These are phyloP conservation scores for Galagoides demidoff DNA, from an alignment of 2,797 vertebrate species.

Conservation along the genomic window DNA sequence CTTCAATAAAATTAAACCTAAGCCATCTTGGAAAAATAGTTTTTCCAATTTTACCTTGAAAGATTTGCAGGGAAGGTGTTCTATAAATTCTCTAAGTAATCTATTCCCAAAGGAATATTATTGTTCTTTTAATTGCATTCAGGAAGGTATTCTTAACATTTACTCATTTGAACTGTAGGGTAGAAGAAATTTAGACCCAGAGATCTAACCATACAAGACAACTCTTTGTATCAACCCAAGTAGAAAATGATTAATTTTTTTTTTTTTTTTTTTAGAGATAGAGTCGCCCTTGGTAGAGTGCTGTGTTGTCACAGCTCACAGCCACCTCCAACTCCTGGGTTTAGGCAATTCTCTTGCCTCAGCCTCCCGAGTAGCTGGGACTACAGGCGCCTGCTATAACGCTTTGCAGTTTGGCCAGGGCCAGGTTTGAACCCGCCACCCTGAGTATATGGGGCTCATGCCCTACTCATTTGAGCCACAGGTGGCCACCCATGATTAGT, in stretches of 20 bases:
- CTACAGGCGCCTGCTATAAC: too few relatives aligned
- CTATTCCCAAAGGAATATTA: background rate
- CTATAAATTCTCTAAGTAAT: background rate
- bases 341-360: too few relatives aligned
- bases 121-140: conserved; percentile 26
- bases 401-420: too few relatives aligned
- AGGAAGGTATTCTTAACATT: background rate
- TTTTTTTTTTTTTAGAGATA: too few relatives aligned
- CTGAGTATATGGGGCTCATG: too few relatives aligned
- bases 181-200: conserved; percentile 27
- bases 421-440: too few relatives aligned
- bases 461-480: too few relatives aligned
- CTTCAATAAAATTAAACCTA: conserved; percentile 42
- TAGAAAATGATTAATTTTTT: background rate
- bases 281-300: too few relatives aligned
- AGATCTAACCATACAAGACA: background rate
- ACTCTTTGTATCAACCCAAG: background rate
- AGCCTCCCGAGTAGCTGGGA: too few relatives aligned
- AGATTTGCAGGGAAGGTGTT: background rate
- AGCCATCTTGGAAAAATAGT: background rate
- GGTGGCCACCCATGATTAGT: background rate
- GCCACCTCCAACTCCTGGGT: too few relatives aligned
- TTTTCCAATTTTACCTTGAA: conserved; percentile 48
- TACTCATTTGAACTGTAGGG: background rate
- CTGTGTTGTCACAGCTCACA: too few relatives aligned